These are phyloP conservation scores for Aegithalos caudatus DNA, from an alignment of 2,113 vertebrate genomes.

Conservation along the genomic window DNA sequence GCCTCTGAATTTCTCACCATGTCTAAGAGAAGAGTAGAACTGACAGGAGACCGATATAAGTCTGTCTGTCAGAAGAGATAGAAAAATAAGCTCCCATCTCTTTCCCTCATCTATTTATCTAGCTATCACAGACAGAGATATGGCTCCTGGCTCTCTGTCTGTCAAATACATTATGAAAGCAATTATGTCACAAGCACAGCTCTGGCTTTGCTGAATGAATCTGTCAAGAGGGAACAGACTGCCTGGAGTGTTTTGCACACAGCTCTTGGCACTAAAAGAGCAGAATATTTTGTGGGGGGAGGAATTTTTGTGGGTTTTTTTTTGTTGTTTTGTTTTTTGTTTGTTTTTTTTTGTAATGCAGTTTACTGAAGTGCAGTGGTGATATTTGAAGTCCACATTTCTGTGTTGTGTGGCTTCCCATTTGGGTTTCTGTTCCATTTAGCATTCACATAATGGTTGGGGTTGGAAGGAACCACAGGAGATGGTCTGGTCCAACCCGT, in stretches of 20 bases:
- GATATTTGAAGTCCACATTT: neutral
- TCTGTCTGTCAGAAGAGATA: neutral
- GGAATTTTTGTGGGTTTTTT: neutral
- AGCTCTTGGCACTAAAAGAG: conserved; percentile 50
- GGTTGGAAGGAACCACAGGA: neutral
- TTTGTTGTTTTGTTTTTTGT: neutral
- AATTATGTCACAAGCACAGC: conserved; percentile 48
- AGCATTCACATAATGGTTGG: neutral
- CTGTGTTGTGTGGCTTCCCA: neutral
- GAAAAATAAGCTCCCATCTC: conserved; percentile 23
- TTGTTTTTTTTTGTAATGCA: neutral
- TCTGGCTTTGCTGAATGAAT: conserved; percentile 59
- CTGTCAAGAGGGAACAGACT: conserved; percentile 40
- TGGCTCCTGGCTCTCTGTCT: conserved; percentile 24
- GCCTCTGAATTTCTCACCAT: neutral
- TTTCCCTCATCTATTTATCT: conserved; percentile 12
- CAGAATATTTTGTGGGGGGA: neutral
- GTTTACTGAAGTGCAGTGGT: neutral
- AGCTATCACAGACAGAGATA: conserved; percentile 35
- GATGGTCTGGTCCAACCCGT: neutral
- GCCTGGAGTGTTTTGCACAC: conserved; percentile 39
- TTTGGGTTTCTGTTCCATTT: neutral
- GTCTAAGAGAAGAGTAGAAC: neutral
- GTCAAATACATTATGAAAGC: conserved; percentile 46
- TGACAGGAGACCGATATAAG: conserved; percentile 19